Conservation (phyloP, 2,888 invertebrate species). For the Acrobasis suavella region DNA sequence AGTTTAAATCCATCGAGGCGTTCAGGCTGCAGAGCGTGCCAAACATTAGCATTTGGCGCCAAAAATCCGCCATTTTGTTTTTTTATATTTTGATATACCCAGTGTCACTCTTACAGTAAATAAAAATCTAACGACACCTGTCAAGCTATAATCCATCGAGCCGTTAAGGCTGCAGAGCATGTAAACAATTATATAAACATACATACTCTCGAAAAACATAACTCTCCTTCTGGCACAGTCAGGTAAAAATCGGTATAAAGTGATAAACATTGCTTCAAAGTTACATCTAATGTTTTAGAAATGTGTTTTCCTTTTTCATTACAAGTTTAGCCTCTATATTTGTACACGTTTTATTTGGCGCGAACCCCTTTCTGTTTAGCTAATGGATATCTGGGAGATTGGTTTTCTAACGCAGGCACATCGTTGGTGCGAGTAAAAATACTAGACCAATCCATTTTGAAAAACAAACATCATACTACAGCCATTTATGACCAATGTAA, state of each 20-base stretch:
- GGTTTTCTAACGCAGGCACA: conserved; percentile 52
- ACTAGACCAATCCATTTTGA: background rate
- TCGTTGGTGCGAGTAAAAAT: conserved; percentile 33
- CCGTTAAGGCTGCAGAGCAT: too few relatives aligned
- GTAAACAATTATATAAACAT: too few relatives aligned
- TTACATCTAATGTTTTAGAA: background rate
- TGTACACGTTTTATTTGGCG: conserved; percentile 49
- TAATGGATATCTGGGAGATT: conserved; percentile 69
- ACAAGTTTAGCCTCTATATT: background rate
- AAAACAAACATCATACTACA: background rate
- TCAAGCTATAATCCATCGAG: too few relatives aligned
- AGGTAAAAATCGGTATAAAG: background rate
- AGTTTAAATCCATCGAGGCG: too few relatives aligned
- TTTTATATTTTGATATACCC: too few relatives aligned
- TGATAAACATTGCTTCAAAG: background rate
- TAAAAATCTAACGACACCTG: too few relatives aligned
- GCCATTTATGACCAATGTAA: background rate
- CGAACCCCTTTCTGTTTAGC: conserved; percentile 59
- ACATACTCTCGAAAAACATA: too few relatives aligned
- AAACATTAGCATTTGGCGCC: too few relatives aligned
- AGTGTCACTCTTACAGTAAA: too few relatives aligned
- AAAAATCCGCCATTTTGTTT: too few relatives aligned
- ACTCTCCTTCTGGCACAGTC: too few relatives aligned
- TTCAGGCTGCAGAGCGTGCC: too few relatives aligned
- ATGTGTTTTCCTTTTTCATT: background rate